Conservation (phyloP, 30 jellyfish, hydroid and myxozoan genomes). For the Cassiopea xamachana region DNA sequence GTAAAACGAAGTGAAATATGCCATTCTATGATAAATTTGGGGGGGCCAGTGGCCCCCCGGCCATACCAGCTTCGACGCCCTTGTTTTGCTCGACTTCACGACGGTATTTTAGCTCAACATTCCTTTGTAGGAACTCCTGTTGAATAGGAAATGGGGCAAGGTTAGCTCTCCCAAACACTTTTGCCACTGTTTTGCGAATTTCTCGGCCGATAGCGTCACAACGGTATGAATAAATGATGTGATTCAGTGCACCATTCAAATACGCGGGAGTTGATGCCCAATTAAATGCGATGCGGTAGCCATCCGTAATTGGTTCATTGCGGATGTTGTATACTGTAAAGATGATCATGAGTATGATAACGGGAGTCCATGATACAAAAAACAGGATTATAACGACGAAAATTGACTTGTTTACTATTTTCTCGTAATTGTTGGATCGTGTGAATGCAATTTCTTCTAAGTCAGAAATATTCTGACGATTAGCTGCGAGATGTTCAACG, state of each 20-base stretch:
- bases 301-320: conserved; percentile 3
- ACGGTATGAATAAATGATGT: conserved; percentile 59
- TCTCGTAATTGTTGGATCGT: not conserved
- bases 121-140: too few species aligned
- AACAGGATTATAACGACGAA: conserved; percentile 29
- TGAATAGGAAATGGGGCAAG: not conserved
- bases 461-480: not conserved
- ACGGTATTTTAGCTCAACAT: too few species aligned
- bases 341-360: conserved; percentile 44
- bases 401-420: conserved; percentile 47
- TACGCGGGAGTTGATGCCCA: conserved; percentile 49
- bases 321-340: not conserved
- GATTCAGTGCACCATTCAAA: conserved; percentile 74
- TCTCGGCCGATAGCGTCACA: conserved; percentile 62
- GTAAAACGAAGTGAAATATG: too few species aligned
- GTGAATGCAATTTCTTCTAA: not conserved
- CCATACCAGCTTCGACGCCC: too few species aligned
- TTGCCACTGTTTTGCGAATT: not conserved
- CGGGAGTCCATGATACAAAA: conserved; percentile 63
- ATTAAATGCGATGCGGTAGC: conserved; percentile 33
- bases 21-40: too few species aligned
- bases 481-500: too few species aligned
- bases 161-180: not conserved
- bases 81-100: too few species aligned
- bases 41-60: too few species aligned